Percentiles rank a stretch among this genome's conserved stretches.
Conservation (phyloP, 2,113 vertebrate genomes). For the Apistogramma diplotaenia region DNA sequence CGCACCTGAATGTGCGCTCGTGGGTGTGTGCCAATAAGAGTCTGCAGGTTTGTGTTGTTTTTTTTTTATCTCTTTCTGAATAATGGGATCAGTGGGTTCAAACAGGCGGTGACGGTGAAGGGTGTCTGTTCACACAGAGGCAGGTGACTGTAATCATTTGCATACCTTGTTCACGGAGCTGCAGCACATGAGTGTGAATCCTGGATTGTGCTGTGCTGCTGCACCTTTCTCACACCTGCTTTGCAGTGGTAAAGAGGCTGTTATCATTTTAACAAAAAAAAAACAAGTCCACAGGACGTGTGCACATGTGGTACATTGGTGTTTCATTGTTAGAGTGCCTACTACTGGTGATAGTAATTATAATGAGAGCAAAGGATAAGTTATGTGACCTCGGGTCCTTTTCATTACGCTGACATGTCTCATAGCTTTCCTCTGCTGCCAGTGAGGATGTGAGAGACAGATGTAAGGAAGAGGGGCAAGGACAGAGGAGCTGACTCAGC, state of each 20-base stretch:
- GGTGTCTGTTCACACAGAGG: conserved; percentile 21
- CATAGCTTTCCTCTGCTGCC: not conserved
- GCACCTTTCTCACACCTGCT: not conserved
- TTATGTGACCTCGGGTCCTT: not conserved
- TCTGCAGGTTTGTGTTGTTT: not conserved
- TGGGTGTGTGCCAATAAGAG: not conserved
- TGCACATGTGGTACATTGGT: not conserved
- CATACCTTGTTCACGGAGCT: not conserved
- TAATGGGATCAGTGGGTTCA: conserved; percentile 28
- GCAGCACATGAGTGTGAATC: conserved; percentile 4
- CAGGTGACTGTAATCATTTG: conserved; percentile 14
- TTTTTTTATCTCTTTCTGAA: conserved; percentile 11
- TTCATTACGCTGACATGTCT: not conserved
- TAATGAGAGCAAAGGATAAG: not conserved
- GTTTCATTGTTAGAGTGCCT: not conserved
- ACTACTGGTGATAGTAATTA: conserved; percentile 1
- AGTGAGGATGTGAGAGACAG: not conserved
- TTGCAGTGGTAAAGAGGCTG: not conserved
- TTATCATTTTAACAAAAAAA: not conserved
- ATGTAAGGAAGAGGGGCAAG: not conserved
- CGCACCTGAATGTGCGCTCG: not conserved
- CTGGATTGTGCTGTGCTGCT: not conserved
- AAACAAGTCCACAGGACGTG: not conserved
- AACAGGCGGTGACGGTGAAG: not conserved
- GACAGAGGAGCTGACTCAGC: not conserved